A percentile compares a stretch with the other conserved stretches of the same genome.
phyloP scores from a whole-genome alignment of 2,797 vertebrate genomes.

The Phoebastria nigripes region DNA sequence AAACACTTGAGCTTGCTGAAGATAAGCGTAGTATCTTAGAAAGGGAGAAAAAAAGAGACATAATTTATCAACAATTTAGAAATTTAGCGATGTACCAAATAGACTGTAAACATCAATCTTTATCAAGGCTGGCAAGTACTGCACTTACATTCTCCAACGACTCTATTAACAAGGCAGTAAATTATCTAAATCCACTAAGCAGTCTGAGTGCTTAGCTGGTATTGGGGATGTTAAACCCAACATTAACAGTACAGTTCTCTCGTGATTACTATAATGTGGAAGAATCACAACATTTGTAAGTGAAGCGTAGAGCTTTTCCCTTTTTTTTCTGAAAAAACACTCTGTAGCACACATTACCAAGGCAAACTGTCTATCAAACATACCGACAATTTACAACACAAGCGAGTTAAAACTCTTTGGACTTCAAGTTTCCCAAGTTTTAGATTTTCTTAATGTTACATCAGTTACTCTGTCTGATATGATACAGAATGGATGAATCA shows the following conservation, averaged over 20 bases:
- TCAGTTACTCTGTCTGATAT: not conserved
- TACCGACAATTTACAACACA: rapidly evolving
- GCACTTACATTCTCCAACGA: not conserved
- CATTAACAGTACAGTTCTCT: not conserved
- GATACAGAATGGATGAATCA: not conserved
- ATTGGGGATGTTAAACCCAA: not conserved
- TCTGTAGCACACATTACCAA: not conserved
- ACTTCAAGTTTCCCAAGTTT: not conserved
- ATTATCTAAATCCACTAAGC: not conserved
- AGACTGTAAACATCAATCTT: not conserved
- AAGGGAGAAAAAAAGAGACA: not conserved
- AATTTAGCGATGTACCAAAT: not conserved
- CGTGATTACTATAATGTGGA: not conserved
- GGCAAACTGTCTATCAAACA: not conserved
- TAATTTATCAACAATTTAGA: not conserved
- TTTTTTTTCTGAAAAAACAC: not conserved
- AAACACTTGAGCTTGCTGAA: constrained; percentile 74
- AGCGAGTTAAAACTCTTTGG: not conserved
- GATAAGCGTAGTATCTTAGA: constrained; percentile 66
- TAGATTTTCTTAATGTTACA: not conserved
- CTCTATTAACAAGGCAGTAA: not conserved
- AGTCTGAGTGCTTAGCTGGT: not conserved
- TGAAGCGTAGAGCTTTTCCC: rapidly evolving
- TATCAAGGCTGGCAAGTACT: not conserved
- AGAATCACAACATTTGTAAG: not conserved